These are phyloP conservation scores for Hypanus sabinus DNA, from an alignment of 2,113 vertebrate species.

Conservation along the genomic window DNA sequence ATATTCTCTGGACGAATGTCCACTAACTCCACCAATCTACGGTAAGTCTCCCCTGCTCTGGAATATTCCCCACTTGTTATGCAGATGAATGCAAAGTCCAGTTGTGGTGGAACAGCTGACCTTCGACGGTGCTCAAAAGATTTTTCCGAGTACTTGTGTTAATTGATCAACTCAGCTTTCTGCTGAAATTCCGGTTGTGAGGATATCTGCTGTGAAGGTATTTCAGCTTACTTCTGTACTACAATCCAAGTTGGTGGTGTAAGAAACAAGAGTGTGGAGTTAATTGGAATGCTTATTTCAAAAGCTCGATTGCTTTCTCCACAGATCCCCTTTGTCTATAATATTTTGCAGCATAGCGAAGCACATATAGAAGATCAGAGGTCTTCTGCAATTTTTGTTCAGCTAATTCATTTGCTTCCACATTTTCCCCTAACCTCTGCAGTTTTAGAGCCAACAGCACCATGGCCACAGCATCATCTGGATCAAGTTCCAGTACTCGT, in stretches of 20 bases:
- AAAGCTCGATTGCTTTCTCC: constrained; percentile 37
- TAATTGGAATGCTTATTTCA: constrained; percentile 40
- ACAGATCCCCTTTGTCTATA: constrained; percentile 38
- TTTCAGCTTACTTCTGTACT: constrained; percentile 41
- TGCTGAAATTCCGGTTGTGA: no score
- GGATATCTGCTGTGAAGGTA: no score
- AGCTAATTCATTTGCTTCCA: constrained; percentile 39
- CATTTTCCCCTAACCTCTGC: background rate
- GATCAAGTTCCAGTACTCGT: constrained; percentile 42
- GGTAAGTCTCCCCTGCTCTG: background rate
- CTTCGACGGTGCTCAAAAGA: constrained; percentile 39
- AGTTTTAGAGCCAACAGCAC: constrained; percentile 45
- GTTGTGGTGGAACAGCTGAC: constrained; percentile 36
- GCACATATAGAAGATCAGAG: constrained; percentile 40
- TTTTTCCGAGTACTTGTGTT: constrained; percentile 41
- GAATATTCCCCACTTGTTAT: background rate
- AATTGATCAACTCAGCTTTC: background rate
- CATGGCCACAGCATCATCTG: constrained; percentile 43
- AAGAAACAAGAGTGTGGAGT: constrained; percentile 43
- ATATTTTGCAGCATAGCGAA: constrained; percentile 42
- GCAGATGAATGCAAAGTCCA: constrained; percentile 42
- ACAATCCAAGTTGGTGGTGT: constrained; percentile 47
- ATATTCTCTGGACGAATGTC: background rate
- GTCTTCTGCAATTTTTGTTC: constrained; percentile 42
- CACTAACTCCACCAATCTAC: background rate